These are phyloP conservation scores for Eucera pruinosa DNA, from an alignment of 2,888 invertebrate species.

Conservation along the genomic window DNA sequence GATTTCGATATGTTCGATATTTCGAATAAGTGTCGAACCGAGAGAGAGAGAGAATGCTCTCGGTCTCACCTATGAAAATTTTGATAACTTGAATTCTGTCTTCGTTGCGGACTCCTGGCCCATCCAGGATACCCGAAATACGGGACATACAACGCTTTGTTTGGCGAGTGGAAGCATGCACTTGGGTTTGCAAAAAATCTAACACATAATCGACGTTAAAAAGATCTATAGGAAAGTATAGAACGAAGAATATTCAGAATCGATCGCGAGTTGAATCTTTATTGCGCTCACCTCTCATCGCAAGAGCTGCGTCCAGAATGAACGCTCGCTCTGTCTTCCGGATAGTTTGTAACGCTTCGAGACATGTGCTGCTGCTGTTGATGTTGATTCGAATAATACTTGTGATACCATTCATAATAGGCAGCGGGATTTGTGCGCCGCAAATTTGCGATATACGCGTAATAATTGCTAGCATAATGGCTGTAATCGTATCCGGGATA, in stretches of 20 bases:
- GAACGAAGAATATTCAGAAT: constrained; percentile 4
- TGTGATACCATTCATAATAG: constrained; percentile 91
- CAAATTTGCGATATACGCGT: constrained; percentile 92
- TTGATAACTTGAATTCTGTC: constrained; percentile 74
- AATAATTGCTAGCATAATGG: constrained; percentile 84
- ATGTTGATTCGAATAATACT: constrained; percentile 86
- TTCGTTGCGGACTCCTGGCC: constrained; percentile 73
- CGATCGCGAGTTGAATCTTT: neutral
- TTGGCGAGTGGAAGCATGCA: constrained; percentile 79
- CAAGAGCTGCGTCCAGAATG: constrained; percentile 94
- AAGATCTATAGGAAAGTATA: constrained; percentile 41
- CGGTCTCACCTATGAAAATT: constrained; percentile 81
- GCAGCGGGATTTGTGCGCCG: constrained; percentile 91
- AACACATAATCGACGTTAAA: constrained; percentile 72
- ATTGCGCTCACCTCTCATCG: constrained; percentile 87
- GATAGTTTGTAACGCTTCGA: constrained; percentile 78
- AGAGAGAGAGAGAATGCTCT: constrained; percentile 65
- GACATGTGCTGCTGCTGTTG: constrained; percentile 75
- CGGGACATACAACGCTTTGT: constrained; percentile 80
- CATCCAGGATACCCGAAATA: constrained; percentile 79
- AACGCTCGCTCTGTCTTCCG: constrained; percentile 91
- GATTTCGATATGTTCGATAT: constrained; percentile 30
- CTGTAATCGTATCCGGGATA: constrained; percentile 79
- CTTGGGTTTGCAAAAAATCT: constrained; percentile 79
- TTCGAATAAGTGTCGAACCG: constrained; percentile 62